Conservation (phyloP, 2,888 invertebrate species). For the Cephonodes hylas region DNA sequence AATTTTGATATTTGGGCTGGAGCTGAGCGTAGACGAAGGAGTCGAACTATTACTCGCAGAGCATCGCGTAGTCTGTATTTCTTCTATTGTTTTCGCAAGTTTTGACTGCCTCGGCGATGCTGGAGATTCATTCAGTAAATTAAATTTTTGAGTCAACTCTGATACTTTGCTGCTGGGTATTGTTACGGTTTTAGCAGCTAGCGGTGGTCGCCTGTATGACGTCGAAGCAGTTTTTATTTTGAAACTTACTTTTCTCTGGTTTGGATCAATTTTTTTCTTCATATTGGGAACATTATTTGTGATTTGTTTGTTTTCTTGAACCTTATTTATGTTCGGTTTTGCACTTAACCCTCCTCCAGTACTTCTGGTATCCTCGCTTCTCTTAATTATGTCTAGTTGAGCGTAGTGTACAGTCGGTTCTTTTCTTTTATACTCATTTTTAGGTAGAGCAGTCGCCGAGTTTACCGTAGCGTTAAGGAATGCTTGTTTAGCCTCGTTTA, state of each 20-base stretch:
- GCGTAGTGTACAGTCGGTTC: constrained; percentile 64
- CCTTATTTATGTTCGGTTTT: constrained; percentile 36
- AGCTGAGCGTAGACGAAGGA: constrained; percentile 69
- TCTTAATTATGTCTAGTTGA: constrained; percentile 66
- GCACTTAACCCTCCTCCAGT: constrained; percentile 66
- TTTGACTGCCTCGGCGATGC: constrained; percentile 77
- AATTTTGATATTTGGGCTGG: constrained; percentile 77
- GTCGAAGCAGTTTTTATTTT: constrained; percentile 79
- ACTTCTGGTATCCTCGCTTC: constrained; percentile 70
- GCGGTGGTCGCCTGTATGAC: constrained; percentile 66
- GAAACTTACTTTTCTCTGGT: constrained; percentile 82
- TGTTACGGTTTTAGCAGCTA: constrained; percentile 69
- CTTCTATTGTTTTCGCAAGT: constrained; percentile 78
- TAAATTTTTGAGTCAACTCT: constrained; percentile 85
- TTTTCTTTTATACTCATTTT: constrained; percentile 31
- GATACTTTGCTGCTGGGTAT: constrained; percentile 83
- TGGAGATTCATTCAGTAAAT: constrained; percentile 78
- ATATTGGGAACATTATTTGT: constrained; percentile 41
- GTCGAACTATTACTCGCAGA: constrained; percentile 70
- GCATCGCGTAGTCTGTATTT: constrained; percentile 51
- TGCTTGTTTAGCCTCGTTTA: constrained; percentile 66
- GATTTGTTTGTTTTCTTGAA: constrained; percentile 37
- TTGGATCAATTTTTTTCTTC: constrained; percentile 58
- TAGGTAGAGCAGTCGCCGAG: constrained; percentile 25
- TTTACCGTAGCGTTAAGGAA: constrained; percentile 65